Conservation (phyloP, 1,140 invertebrate species). For the Nasonia giraulti region DNA sequence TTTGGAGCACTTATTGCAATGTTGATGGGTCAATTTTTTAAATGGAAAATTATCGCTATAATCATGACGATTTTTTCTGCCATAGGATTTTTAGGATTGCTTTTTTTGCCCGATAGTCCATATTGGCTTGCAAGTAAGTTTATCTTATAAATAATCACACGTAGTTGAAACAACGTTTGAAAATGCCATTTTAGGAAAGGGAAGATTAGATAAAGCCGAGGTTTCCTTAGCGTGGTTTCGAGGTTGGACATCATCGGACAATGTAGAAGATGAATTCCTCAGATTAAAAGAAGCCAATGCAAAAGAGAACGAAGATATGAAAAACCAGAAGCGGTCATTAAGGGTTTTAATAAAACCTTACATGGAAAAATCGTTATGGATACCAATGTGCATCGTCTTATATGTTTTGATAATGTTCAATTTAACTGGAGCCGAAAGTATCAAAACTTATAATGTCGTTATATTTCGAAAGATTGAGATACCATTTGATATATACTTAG, state of each 20-base stretch:
- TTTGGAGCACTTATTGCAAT: neutral
- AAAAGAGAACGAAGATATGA: no score
- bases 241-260: neutral
- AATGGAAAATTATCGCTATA: neutral
- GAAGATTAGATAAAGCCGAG: neutral
- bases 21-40: neutral
- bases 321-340: no score
- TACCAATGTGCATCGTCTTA: neutral
- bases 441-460: neutral
- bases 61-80: neutral
- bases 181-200: neutral
- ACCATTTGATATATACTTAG: neutral
- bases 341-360: neutral
- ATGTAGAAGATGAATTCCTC: neutral
- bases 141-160: neutral
- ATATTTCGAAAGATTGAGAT: neutral
- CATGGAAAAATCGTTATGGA: neutral
- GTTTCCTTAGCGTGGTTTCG: neutral
- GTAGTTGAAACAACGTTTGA: neutral
- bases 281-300: neutral
- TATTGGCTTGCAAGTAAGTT: conserved; percentile 14
- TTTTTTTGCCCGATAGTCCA: neutral
- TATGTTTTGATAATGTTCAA: neutral
- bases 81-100: neutral
- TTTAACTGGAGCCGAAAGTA: neutral